These are phyloP conservation scores for Seira sanloemensis DNA, from an alignment of 2,888 invertebrate genomes.

Conservation along the genomic window DNA sequence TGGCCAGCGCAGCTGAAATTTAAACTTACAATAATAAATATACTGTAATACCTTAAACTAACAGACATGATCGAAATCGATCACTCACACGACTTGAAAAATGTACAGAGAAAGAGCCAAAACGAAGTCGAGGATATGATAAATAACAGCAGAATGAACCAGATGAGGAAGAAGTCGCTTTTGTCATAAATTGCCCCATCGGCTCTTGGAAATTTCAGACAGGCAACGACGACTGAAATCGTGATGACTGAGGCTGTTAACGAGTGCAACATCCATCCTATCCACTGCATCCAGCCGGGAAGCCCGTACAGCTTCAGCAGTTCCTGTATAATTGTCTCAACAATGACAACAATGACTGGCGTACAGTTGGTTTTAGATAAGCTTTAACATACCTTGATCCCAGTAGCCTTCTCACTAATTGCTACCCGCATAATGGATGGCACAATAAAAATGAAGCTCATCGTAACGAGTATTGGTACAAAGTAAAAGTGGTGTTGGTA, in stretches of 20 bases:
- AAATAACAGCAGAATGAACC: conserved; percentile 76
- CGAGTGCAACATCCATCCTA: conserved; percentile 78
- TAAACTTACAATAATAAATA: too few species aligned
- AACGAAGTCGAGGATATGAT: conserved; percentile 76
- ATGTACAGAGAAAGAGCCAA: conserved; percentile 76
- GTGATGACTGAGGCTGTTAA: conserved; percentile 75
- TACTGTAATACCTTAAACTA: too few species aligned
- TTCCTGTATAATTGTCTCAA: conserved; percentile 75
- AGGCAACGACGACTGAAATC: conserved; percentile 75
- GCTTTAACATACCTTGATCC: conserved; percentile 78
- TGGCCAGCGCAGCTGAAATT: too few species aligned
- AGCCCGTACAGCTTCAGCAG: conserved; percentile 80
- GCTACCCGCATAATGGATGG: conserved; percentile 78
- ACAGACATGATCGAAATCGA: too few species aligned
- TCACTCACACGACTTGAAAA: too few species aligned
- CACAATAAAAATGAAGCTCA: conserved; percentile 78
- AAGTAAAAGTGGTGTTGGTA: conserved; percentile 57
- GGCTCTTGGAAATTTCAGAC: too few species aligned
- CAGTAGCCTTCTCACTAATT: conserved; percentile 80
- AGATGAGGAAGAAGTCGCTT: conserved; percentile 72
- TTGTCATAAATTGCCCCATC: conserved; percentile 63
- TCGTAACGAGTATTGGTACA: conserved; percentile 75
- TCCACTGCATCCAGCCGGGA: conserved; percentile 78
- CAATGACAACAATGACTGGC: neutral
- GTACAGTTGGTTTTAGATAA: neutral